phyloP scores from a whole-genome alignment of 1,140 invertebrate species.

The Latrodectus geometricus region DNA sequence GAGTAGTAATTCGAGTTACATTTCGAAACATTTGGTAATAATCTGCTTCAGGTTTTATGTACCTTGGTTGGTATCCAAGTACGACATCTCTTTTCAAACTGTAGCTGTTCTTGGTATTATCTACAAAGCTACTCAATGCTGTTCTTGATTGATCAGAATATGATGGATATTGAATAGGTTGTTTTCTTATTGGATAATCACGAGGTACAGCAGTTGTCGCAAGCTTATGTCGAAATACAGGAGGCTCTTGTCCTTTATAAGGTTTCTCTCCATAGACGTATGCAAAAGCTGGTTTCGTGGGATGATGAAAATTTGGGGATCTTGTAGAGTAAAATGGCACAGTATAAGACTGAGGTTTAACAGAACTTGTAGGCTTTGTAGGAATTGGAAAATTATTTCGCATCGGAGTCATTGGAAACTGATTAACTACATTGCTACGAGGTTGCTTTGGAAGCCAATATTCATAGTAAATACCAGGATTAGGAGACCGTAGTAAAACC shows the following conservation, averaged over 20 bases:
- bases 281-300: slow-evolving; percentile 29
- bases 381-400: not conserved
- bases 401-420: not conserved
- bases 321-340: slow-evolving; percentile 7
- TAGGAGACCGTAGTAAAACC: slow-evolving; percentile 59
- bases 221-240: slow-evolving; percentile 27
- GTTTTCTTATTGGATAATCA: not conserved
- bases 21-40: slow-evolving; percentile 43
- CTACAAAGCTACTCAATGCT: not conserved
- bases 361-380: not conserved
- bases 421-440: not conserved
- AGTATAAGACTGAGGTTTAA: slow-evolving; percentile 5
- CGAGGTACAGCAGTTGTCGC: not conserved
- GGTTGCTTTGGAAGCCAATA: slow-evolving; percentile 63
- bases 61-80: slow-evolving; percentile 14
- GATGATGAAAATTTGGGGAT: not conserved
- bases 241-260: slow-evolving; percentile 28
- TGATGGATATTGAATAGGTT: not conserved
- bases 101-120: not conserved
- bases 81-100: not conserved
- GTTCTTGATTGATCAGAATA: not conserved
- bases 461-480: slow-evolving; percentile 64
- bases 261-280: slow-evolving; percentile 51
- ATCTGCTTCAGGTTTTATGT: slow-evolving; percentile 5
- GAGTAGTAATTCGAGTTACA: not conserved